Conservation (phyloP, 2,888 invertebrate species). For the Cylindroiulus punctatus region DNA sequence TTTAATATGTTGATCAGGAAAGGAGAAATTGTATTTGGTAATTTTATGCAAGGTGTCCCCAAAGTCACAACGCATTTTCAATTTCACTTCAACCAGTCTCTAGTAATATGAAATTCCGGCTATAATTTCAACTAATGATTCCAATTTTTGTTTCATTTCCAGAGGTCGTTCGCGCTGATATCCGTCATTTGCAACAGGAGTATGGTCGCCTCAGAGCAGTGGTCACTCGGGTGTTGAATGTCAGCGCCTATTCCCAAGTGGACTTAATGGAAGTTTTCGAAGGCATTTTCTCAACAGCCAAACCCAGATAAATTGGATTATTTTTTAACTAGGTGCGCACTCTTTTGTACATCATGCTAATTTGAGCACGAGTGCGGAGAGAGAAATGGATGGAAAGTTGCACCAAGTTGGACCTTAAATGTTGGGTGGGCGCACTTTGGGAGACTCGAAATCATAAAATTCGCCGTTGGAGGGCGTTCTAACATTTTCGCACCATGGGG, state of each 20-base stretch:
- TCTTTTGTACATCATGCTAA: neutral
- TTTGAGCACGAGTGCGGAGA: neutral
- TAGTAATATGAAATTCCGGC: no score
- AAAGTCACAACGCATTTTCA: no score
- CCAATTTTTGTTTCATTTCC: neutral
- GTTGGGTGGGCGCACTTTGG: slow-evolving; percentile 49
- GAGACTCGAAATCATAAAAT: slow-evolving; percentile 53
- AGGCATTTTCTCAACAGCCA: neutral
- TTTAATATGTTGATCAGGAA: no score
- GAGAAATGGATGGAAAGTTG: slow-evolving; percentile 48
- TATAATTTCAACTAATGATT: no score
- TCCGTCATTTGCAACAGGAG: neutral
- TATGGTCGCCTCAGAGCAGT: slow-evolving; percentile 41
- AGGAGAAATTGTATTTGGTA: no score
- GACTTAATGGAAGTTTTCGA: slow-evolving; percentile 49
- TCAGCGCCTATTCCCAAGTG: slow-evolving; percentile 53
- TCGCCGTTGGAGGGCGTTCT: slow-evolving; percentile 55
- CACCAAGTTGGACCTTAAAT: slow-evolving; percentile 18
- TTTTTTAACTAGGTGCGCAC: neutral
- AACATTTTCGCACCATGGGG: slow-evolving; percentile 44
- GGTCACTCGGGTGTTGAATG: slow-evolving; percentile 31
- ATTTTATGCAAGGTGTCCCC: no score
- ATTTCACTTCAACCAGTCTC: no score
- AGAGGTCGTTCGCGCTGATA: slow-evolving; percentile 42
- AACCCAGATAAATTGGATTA: slow-evolving; percentile 26